phyloP scores from a whole-genome alignment of 2,113 vertebrate genomes.

The Dipodomys merriami region DNA sequence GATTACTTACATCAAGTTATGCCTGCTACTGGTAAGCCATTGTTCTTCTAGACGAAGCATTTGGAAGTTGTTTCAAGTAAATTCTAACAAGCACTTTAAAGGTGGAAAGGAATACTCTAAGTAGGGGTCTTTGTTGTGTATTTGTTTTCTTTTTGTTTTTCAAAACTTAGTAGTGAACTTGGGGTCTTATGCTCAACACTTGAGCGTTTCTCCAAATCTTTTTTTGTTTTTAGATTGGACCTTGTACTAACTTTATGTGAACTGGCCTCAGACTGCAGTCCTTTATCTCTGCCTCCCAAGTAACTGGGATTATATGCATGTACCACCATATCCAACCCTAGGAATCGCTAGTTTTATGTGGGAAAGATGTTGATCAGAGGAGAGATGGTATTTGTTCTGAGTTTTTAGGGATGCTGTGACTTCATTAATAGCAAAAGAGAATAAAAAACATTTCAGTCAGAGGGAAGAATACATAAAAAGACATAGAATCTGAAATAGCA shows the following conservation, averaged over 20 bases:
- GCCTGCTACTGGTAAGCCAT: background rate
- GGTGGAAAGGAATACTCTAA: background rate
- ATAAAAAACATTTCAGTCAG: conserved; percentile 17
- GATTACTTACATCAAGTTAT: background rate
- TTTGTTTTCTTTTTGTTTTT: no score
- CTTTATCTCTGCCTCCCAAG: no score
- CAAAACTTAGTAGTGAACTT: no score
- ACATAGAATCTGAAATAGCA: conserved; percentile 2
- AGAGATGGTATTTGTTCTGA: conserved; percentile 38
- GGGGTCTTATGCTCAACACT: no score
- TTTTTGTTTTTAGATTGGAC: no score
- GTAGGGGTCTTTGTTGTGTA: no score
- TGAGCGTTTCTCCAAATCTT: no score
- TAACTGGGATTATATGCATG: no score
- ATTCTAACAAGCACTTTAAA: conserved; percentile 16
- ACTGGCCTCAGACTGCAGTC: no score
- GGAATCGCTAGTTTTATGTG: conserved; percentile 28
- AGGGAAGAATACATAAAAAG: conserved; percentile 15
- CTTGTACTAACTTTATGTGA: no score
- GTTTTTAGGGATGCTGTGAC: conserved; percentile 13
- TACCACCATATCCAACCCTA: no score
- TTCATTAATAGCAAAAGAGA: conserved; percentile 41
- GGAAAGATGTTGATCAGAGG: background rate
- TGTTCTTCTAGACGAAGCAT: conserved; percentile 6
- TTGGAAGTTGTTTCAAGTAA: conserved; percentile 47